These are phyloP conservation scores for Drosophila pallidifrons DNA, from an alignment of 1,140 invertebrate genomes.

Conservation along the genomic window DNA sequence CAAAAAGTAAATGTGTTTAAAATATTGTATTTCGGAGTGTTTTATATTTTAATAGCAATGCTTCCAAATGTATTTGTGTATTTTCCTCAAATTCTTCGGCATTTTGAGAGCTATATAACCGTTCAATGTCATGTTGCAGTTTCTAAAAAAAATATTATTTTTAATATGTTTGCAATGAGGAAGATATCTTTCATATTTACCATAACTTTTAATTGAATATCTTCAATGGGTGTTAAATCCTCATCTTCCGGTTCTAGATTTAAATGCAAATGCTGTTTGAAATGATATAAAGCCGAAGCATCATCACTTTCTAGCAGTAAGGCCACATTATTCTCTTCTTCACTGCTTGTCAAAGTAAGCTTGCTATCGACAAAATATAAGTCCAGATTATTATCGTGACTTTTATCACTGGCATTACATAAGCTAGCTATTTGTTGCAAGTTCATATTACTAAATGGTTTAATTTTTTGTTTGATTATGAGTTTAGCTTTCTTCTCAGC, in stretches of 20 bases:
- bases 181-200: slow-evolving; percentile 27
- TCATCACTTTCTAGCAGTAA: slow-evolving; percentile 48
- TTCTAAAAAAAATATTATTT: slow-evolving; percentile 38
- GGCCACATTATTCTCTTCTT: neutral
- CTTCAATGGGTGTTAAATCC: neutral
- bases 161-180: neutral
- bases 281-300: slow-evolving; percentile 56
- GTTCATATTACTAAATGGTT: neutral
- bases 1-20: slow-evolving; percentile 32
- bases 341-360: slow-evolving; percentile 4
- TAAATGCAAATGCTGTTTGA: slow-evolving; percentile 56
- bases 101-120: slow-evolving; percentile 40
- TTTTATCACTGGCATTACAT: slow-evolving; percentile 24
- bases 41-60: slow-evolving; percentile 37
- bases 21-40: slow-evolving; percentile 32
- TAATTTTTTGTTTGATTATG: slow-evolving; percentile 34
- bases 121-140: slow-evolving; percentile 58
- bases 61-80: slow-evolving; percentile 38
- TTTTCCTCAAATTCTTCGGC: slow-evolving; percentile 15
- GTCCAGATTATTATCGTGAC: slow-evolving; percentile 18
- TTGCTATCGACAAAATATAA: slow-evolving; percentile 56
- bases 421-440: slow-evolving; percentile 30
- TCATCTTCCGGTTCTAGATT: slow-evolving; percentile 12
- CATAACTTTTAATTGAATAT: slow-evolving; percentile 21
- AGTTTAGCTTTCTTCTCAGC: neutral